Percentiles rank a stretch among this genome's conserved stretches.
Conservation (phyloP, 1,140 invertebrate genomes). For the Agraylea sexmaculata region DNA sequence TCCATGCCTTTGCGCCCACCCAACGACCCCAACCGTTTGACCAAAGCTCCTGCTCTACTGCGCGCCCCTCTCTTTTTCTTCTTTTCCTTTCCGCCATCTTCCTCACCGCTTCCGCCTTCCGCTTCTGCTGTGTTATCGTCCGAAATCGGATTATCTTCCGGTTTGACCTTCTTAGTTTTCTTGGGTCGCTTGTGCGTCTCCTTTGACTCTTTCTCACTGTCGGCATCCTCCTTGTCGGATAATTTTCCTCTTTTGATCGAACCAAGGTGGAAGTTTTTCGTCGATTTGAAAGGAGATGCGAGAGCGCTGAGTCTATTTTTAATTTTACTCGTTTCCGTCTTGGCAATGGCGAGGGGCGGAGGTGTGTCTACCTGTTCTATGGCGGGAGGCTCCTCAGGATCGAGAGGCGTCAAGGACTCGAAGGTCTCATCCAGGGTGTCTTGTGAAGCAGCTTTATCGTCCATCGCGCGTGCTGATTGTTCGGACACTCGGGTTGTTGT, state of each 20-base stretch:
- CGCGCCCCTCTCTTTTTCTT: constrained; percentile 20
- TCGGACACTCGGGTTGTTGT: too few relatives aligned
- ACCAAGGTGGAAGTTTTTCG: constrained; percentile 13
- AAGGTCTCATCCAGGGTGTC: constrained; percentile 18
- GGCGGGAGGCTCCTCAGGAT: constrained; percentile 10
- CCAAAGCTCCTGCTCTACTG: constrained; percentile 17
- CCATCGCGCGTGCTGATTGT: too few relatives aligned
- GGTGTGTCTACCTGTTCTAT: constrained; percentile 13
- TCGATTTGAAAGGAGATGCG: constrained; percentile 16
- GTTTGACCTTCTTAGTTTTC: constrained; percentile 11
- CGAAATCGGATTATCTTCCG: constrained; percentile 7
- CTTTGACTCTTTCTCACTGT: constrained; percentile 13
- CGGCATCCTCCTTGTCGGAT: constrained; percentile 13
- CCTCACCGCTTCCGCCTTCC: constrained; percentile 13
- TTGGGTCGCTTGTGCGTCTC: constrained; percentile 7
- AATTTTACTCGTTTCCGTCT: constrained; percentile 11
- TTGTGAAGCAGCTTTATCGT: constrained; percentile 4
- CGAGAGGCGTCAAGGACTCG: constrained; percentile 14
- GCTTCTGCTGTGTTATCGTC: constrained; percentile 7
- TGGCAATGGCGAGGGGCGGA: constrained; percentile 2
- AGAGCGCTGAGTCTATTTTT: constrained; percentile 16
- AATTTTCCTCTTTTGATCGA: constrained; percentile 10
- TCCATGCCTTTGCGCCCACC: constrained; percentile 8
- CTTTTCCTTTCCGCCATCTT: constrained; percentile 12
- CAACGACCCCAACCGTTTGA: constrained; percentile 13